These are phyloP conservation scores for Aspidiotus destructor DNA, from an alignment of 2,888 invertebrate species.

Conservation along the genomic window DNA sequence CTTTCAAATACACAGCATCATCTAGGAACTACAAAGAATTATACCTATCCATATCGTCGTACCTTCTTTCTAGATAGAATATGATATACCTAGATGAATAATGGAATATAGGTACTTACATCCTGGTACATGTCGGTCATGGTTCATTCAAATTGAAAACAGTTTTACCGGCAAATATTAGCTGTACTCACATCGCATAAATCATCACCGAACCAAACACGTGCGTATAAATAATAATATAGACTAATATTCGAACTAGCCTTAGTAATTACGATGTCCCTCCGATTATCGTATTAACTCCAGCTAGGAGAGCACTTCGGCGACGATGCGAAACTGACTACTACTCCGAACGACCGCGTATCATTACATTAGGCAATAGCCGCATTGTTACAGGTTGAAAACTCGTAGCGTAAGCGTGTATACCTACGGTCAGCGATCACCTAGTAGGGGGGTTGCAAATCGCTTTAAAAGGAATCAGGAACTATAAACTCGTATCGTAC, in stretches of 20 bases:
- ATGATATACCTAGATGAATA: background rate
- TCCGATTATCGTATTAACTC: slow-evolving; percentile 11
- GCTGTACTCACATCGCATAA: slow-evolving; percentile 22
- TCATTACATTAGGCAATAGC: slow-evolving; percentile 17
- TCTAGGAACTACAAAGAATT: too few species aligned
- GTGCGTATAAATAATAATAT: background rate
- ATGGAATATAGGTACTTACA: slow-evolving; percentile 13
- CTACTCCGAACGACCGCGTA: slow-evolving; percentile 21
- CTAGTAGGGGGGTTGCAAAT: background rate
- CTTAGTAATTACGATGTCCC: slow-evolving; percentile 5
- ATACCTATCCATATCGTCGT: background rate
- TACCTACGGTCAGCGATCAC: background rate
- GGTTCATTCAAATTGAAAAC: slow-evolving; percentile 10
- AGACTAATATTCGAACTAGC: background rate
- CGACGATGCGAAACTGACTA: slow-evolving; percentile 17
- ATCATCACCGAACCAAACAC: background rate
- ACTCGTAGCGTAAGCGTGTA: background rate
- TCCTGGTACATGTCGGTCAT: slow-evolving; percentile 31
- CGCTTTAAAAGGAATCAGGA: background rate
- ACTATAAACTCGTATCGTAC: too few species aligned
- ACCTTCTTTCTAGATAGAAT: background rate
- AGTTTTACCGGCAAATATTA: slow-evolving; percentile 12
- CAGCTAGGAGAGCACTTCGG: slow-evolving; percentile 20
- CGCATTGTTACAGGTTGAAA: slow-evolving; percentile 2
- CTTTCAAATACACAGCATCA: too few species aligned